phyloP scores from a whole-genome alignment of 2,113 vertebrate genomes.

The Misgurnus mizolepis region DNA sequence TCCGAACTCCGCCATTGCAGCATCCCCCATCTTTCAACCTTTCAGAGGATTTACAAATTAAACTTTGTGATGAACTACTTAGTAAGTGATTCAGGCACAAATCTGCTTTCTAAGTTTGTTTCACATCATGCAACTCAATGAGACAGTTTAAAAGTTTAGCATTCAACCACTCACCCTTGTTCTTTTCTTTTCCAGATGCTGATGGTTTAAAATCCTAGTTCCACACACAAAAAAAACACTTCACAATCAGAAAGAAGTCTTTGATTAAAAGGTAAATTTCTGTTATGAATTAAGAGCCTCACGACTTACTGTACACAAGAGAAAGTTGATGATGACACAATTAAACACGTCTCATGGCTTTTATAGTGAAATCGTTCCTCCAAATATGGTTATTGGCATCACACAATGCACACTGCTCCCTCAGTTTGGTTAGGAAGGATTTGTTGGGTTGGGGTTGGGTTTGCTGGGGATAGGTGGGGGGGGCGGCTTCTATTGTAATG shows the following conservation, averaged over 20 bases:
- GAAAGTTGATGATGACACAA: constrained; percentile 14
- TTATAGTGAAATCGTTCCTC: constrained; percentile 43
- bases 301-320: constrained; percentile 28
- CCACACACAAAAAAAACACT: neutral
- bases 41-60: neutral
- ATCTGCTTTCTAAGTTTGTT: neutral
- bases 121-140: constrained; percentile 48
- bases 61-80: constrained; percentile 72
- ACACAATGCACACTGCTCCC: constrained; percentile 1
- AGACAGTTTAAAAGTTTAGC: constrained; percentile 57
- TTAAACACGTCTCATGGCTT: constrained; percentile 31
- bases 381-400: constrained; percentile 34
- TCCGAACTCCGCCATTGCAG: constrained; percentile 78
- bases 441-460: neutral
- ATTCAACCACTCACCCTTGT: constrained; percentile 21
- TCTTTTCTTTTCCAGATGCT: constrained; percentile 11
- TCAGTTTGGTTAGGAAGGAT: constrained; percentile 20
- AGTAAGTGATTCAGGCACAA: constrained; percentile 63
- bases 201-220: constrained; percentile 19
- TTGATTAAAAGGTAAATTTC: neutral
- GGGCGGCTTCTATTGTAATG: neutral
- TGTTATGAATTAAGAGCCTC: neutral
- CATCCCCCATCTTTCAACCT: constrained; percentile 54
- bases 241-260: neutral
- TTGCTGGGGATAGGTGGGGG: neutral